Evolutionary conservation across 1,140 invertebrate genomes (phyloP), one percentile per base, ranked within the genome.

Genomic region (Diploscapter pachys): DNA sequence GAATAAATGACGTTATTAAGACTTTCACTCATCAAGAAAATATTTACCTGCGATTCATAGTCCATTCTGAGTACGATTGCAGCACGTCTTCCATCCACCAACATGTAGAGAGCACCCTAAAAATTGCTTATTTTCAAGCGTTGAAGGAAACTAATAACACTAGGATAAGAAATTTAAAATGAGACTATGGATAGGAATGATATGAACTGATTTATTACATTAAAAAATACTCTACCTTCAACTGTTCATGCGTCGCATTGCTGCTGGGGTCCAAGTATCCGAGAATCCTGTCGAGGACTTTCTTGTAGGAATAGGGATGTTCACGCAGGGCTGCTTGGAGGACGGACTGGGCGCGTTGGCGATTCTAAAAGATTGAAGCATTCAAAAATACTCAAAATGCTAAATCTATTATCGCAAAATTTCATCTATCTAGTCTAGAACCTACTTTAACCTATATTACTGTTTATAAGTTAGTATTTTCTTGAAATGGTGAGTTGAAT

Each of bases 81-180:
- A 0, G 87, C 87, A 50, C 86, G 86, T 80, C 90, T 90, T 0
- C 89, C 89, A 3, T 91, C 91, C 13, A 91, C 83, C 48, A 96
- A 85, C 49, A 94, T 88, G 86, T 92, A 92, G 13, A 96, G 85
- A 5, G 90, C 89, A 54, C 93, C 93, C 90, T 91, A 72, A 71
- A 81, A 74, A 71, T 67, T 6, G 8, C 11, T 13, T 49, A 51
- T 71, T 70, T 5, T 6, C 50, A 64, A 6, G 57, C 13, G 11
- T 9, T 64, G 64, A 68, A 11, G n/a, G 11, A 11, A 64, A 67
- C 31, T 13, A 31, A 31, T 31, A 31, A 31, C 63, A 5, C 31
- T 13, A 64, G 9, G 5, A 5, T 64, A 31, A 5, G 31, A 48
- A 5, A 48, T 6, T 2, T 6, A 9, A 9, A 5, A 48, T 8